Conservation (phyloP, 2,113 vertebrate genomes). For the Lagopus leucura region DNA sequence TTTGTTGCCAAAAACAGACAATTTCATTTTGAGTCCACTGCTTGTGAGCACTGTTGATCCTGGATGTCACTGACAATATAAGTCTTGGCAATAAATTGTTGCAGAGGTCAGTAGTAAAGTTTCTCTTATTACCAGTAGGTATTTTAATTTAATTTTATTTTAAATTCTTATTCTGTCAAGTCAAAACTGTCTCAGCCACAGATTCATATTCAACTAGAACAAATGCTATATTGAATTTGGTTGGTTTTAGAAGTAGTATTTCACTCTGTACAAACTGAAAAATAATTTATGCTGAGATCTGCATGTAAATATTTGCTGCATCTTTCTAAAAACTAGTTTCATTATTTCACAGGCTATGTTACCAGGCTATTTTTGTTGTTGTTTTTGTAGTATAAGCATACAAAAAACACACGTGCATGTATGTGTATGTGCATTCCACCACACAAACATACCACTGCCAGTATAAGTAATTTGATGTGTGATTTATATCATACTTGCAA, state of each 20-base stretch:
- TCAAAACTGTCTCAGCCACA: background rate
- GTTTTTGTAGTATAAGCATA: background rate
- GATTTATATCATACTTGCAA: background rate
- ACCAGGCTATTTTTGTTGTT: background rate
- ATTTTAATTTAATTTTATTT: background rate
- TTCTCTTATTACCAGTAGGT: background rate
- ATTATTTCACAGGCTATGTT: background rate
- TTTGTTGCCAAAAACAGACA: constrained; percentile 69
- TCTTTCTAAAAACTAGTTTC: background rate
- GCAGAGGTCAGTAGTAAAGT: constrained; percentile 23
- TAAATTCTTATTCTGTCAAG: background rate
- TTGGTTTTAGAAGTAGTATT: background rate
- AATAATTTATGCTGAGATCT: background rate
- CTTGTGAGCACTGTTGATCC: constrained; percentile 55
- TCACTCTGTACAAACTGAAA: background rate
- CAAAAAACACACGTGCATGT: background rate
- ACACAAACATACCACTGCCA: background rate
- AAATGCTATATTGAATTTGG: background rate
- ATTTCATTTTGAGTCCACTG: constrained; percentile 56
- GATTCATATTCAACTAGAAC: background rate
- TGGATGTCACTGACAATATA: constrained; percentile 34
- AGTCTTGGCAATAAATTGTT: constrained; percentile 9
- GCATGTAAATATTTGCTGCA: background rate
- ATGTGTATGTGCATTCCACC: background rate
- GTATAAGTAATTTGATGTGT: background rate